A percentile compares a stretch with the other conserved stretches of the same genome.
phyloP scores from a whole-genome alignment of 2,888 invertebrate genomes.

The Diogma glabrata region DNA sequence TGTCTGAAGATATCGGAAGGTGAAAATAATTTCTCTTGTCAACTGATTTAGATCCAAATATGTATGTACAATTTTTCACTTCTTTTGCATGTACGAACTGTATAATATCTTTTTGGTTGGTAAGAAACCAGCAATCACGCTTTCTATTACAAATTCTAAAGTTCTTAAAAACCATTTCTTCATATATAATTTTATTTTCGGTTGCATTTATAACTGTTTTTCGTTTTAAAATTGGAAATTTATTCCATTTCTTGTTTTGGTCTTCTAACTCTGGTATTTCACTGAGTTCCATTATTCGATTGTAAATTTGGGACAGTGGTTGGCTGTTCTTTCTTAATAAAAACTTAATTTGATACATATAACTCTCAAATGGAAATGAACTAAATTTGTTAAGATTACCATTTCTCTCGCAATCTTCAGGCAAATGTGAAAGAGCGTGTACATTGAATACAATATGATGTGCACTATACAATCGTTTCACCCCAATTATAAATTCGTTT shows the following conservation, averaged over 20 bases:
- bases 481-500: slow-evolving; percentile 18
- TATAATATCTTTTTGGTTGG: background rate
- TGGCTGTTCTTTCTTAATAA: slow-evolving; percentile 16
- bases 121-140: slow-evolving; percentile 1
- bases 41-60: background rate
- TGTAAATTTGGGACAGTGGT: slow-evolving; percentile 19
- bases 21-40: background rate
- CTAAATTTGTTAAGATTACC: slow-evolving; percentile 20
- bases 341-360: slow-evolving; percentile 18
- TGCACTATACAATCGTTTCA: slow-evolving; percentile 18
- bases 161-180: background rate
- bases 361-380: slow-evolving; percentile 20
- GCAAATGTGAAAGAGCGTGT: slow-evolving; percentile 21
- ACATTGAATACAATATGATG: slow-evolving; percentile 19
- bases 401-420: slow-evolving; percentile 18
- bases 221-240: background rate
- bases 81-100: background rate
- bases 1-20: background rate
- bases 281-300: slow-evolving; percentile 16
- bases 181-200: slow-evolving; percentile 1
- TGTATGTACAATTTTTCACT: background rate
- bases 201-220: background rate
- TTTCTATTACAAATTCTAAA: background rate
- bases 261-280: background rate
- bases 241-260: background rate